Percentiles rank a stretch among this genome's conserved stretches.
Conservation (phyloP, 1,140 invertebrate genomes). For the Drosophila virilis region DNA sequence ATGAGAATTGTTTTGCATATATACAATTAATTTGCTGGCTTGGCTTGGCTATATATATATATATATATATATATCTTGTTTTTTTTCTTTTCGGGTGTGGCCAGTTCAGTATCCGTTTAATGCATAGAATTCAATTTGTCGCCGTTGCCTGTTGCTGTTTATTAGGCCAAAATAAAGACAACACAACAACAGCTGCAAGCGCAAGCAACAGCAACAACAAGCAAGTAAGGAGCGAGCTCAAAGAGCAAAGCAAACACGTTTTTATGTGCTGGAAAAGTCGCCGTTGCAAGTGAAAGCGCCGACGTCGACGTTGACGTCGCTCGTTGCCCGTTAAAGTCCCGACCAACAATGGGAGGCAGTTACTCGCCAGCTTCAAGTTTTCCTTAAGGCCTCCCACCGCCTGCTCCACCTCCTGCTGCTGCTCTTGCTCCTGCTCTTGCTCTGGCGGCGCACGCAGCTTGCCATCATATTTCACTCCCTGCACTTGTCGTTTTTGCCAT, state of each 20-base stretch:
- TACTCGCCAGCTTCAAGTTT: constrained; percentile 35
- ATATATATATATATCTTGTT: too few species aligned
- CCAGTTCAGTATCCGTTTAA: constrained; percentile 34
- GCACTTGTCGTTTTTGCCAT: constrained; percentile 64
- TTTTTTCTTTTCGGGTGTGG: constrained; percentile 32
- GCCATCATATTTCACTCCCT: constrained; percentile 79
- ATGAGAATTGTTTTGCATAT: constrained; percentile 29
- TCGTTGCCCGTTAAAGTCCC: constrained; percentile 10
- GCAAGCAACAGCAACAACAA: constrained; percentile 20
- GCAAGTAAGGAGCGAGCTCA: constrained; percentile 26
- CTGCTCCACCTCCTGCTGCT: not conserved
- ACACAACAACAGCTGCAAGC: constrained; percentile 33
- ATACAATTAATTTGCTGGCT: constrained; percentile 9
- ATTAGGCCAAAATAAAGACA: constrained; percentile 46
- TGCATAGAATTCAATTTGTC: constrained; percentile 50
- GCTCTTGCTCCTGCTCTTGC: not conserved
- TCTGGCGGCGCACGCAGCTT: constrained; percentile 29
- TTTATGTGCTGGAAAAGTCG: constrained; percentile 45
- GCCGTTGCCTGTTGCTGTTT: constrained; percentile 23
- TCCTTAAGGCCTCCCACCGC: constrained; percentile 46
- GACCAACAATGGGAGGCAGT: constrained; percentile 37
- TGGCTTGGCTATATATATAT: not conserved
- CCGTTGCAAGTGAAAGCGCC: constrained; percentile 49
- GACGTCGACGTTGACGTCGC: constrained; percentile 6
- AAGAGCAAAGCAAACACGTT: constrained; percentile 58